phyloP scores from a whole-genome alignment of 2,888 invertebrate genomes.

The Ischnura elegans region DNA sequence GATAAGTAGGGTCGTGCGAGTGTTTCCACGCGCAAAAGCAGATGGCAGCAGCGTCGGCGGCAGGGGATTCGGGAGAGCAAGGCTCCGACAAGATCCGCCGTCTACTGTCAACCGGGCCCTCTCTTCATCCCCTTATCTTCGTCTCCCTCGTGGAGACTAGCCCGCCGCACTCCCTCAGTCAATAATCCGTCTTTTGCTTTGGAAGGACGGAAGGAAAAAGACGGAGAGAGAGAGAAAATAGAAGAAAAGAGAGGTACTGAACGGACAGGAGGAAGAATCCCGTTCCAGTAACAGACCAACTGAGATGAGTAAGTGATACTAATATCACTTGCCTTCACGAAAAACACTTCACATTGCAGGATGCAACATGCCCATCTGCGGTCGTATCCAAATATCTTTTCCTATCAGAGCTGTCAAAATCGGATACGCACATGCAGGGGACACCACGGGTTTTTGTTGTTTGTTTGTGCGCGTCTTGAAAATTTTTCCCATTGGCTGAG shows the following conservation, averaged over 20 bases:
- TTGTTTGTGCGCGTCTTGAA: no score
- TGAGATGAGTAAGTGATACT: slow-evolving; percentile 74
- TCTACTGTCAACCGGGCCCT: not conserved
- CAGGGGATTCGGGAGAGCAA: not conserved
- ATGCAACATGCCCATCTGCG: no score
- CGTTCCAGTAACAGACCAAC: slow-evolving; percentile 69
- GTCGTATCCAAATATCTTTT: no score
- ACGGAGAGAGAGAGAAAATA: slow-evolving; percentile 74
- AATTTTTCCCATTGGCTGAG: no score
- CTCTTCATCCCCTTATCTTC: slow-evolving; percentile 1
- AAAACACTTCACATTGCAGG: no score
- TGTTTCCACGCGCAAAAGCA: not conserved
- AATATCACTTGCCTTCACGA: not conserved
- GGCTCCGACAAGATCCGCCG: not conserved
- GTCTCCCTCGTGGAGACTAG: not conserved
- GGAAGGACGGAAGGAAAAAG: slow-evolving; percentile 69
- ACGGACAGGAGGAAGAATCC: slow-evolving; percentile 76
- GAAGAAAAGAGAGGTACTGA: slow-evolving; percentile 75
- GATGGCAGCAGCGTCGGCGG: not conserved
- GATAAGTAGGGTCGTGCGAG: not conserved
- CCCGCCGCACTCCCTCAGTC: slow-evolving; percentile 32
- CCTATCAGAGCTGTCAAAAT: no score
- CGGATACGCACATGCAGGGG: no score
- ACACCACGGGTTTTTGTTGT: no score
- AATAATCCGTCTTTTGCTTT: slow-evolving; percentile 54